A percentile compares a stretch with the other conserved stretches of the same genome.
Conservation (phyloP, 2,797 vertebrate species). For the Chiloscyllium punctatum region DNA sequence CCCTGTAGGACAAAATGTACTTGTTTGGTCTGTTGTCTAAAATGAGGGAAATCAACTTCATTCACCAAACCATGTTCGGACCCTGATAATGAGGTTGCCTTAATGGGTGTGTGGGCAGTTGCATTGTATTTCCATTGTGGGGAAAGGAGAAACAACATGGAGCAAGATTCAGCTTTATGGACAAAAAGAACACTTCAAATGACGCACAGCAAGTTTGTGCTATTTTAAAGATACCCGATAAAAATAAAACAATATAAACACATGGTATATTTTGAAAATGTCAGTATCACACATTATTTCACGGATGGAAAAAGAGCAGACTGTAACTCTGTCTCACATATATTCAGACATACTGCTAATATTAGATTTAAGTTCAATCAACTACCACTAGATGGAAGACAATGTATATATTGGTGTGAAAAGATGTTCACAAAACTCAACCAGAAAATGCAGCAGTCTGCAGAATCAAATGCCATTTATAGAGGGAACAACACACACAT, state of each 20-base stretch:
- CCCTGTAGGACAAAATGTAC: background rate
- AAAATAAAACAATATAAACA: background rate
- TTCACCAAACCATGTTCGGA: background rate
- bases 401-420: background rate
- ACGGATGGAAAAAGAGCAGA: background rate
- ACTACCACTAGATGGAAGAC: slow-evolving; percentile 21
- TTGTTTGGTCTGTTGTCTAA: background rate
- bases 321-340: background rate
- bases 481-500: background rate
- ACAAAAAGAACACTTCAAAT: background rate
- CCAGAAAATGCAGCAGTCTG: background rate
- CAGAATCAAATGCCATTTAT: background rate
- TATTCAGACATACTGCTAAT: too few relatives aligned
- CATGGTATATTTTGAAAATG: background rate
- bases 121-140: background rate
- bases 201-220: background rate
- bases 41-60: background rate
- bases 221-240: background rate
- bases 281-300: background rate
- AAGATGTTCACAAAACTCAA: background rate
- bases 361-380: background rate
- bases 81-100: background rate
- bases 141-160: background rate
- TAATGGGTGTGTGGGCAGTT: background rate
- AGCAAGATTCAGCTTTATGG: background rate